Percentiles rank a stretch among this genome's conserved stretches.
phyloP scores from a whole-genome alignment of 2,888 invertebrate genomes.

The Melikaiella ostensackeni region DNA sequence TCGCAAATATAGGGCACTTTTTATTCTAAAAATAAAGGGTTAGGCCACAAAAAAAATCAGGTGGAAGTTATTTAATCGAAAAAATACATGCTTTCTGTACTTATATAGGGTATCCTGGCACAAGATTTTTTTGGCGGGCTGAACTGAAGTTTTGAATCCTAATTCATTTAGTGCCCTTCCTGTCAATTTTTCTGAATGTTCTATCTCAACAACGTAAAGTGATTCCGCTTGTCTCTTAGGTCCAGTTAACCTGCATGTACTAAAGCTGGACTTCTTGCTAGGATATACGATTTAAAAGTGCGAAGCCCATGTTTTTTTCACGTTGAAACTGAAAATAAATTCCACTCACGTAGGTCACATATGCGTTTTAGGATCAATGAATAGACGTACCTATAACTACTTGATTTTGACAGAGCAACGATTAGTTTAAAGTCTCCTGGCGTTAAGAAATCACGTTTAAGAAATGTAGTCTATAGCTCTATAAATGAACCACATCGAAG shows the following conservation, averaged over 20 bases:
- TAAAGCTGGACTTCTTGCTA: not conserved
- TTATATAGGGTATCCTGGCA: no score
- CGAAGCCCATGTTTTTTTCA: conserved; percentile 43
- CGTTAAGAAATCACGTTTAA: conserved; percentile 14
- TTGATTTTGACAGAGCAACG: conserved; percentile 2
- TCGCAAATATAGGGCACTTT: no score
- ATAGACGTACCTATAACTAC: conserved; percentile 4
- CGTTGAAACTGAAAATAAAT: conserved; percentile 43
- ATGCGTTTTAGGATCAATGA: conserved; percentile 36
- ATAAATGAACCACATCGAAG: not conserved
- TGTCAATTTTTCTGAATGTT: no score
- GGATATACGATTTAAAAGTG: not conserved
- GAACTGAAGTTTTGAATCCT: no score
- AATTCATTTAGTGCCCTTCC: no score
- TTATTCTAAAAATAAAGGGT: no score
- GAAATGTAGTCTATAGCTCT: not conserved
- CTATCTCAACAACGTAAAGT: no score
- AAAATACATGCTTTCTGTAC: no score
- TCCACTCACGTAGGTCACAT: conserved; percentile 48
- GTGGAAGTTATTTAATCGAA: no score
- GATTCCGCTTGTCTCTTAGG: not conserved
- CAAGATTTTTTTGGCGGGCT: no score
- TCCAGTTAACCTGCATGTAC: not conserved
- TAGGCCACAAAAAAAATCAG: no score
- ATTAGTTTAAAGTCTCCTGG: conserved; percentile 23